Evolutionary conservation across 2,797 vertebrate species (phyloP).

Genomic region (Vespertilio murinus): DNA sequence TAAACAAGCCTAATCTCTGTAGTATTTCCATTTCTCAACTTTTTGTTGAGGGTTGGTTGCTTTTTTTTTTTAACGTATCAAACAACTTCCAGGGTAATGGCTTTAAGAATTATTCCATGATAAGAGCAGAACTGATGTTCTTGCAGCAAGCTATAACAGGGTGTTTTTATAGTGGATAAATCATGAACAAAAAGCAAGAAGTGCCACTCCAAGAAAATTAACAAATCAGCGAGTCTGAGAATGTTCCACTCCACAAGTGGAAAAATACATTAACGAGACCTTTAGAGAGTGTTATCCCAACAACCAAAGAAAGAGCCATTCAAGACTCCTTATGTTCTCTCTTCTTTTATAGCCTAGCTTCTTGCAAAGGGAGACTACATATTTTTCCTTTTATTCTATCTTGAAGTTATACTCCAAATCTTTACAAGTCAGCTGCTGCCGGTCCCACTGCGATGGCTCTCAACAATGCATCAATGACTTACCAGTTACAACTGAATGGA

Average conservation of each 20-base stretch:
- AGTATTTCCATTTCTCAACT: conserved; percentile 36
- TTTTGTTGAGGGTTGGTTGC: background rate
- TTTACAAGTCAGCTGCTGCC: background rate
- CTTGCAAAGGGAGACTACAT: background rate
- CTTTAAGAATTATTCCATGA: conserved; percentile 32
- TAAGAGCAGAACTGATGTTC: background rate
- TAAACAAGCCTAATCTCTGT: conserved; percentile 11
- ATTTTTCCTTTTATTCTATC: conserved; percentile 20
- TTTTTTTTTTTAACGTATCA: background rate
- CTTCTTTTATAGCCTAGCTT: conserved; percentile 14
- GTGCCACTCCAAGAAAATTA: conserved; percentile 53
- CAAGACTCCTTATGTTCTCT: background rate
- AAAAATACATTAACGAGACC: conserved; percentile 29
- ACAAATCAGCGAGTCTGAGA: background rate
- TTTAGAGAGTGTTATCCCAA: background rate
- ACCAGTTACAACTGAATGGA: background rate
- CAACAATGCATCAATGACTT: background rate
- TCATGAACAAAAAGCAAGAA: conserved; percentile 40
- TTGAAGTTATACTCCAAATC: background rate
- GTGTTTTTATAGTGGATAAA: conserved; percentile 52
- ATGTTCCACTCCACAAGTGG: background rate
- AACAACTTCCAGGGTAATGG: conserved; percentile 52
- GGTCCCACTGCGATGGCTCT: background rate
- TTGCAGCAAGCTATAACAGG: background rate
- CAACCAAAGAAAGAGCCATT: background rate